Conservation (phyloP, 2,113 vertebrate genomes). For the Alligator sinensis region DNA sequence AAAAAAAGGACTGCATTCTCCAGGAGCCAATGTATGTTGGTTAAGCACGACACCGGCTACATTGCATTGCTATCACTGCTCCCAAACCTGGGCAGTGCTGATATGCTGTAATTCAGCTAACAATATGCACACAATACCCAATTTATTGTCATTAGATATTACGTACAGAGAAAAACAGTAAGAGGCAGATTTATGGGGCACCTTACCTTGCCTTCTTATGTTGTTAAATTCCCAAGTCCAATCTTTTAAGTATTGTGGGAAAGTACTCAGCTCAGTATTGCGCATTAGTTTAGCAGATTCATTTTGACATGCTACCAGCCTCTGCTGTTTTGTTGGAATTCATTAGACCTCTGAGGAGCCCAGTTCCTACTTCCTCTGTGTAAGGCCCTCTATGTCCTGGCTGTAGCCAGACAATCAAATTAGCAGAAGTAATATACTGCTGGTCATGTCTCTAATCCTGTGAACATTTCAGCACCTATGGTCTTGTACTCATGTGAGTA, state of each 20-base stretch:
- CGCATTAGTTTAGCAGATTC: background rate
- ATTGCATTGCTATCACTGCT: background rate
- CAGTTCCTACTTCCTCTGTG: background rate
- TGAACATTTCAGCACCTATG: rapidly evolving
- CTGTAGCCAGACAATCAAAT: background rate
- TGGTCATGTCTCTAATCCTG: background rate
- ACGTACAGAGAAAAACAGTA: background rate
- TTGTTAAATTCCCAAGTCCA: background rate
- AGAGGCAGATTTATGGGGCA: background rate
- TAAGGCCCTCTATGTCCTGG: background rate
- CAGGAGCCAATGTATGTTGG: too few species aligned
- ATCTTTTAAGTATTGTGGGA: background rate
- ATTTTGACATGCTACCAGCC: background rate
- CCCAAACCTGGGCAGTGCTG: background rate
- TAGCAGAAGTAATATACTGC: background rate
- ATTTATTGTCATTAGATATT: background rate
- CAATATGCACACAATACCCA: background rate
- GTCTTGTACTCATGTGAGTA: rapidly evolving
- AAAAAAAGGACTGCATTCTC: too few species aligned
- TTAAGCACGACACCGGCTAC: background rate
- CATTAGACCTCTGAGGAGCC: background rate
- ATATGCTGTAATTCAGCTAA: background rate
- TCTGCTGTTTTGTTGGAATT: background rate
- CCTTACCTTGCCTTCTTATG: background rate
- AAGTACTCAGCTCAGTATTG: background rate